Evolutionary conservation across 2,113 vertebrate species (phyloP).

Genomic region (Cinclus mexicanus): DNA sequence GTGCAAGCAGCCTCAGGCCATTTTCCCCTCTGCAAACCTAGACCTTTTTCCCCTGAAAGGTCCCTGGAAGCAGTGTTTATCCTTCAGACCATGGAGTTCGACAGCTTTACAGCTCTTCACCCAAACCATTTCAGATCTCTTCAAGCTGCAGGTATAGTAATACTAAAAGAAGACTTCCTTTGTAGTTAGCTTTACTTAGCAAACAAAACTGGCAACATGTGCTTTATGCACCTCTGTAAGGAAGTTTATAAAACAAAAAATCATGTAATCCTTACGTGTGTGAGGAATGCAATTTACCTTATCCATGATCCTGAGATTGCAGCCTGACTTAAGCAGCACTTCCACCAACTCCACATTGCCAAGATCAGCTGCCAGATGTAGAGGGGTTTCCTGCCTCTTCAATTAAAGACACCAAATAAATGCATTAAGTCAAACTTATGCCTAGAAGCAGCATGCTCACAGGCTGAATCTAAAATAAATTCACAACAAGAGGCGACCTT

Average conservation of each 20-base stretch:
- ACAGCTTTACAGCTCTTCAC: not conserved
- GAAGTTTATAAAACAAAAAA: not conserved
- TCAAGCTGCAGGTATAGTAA: not conserved
- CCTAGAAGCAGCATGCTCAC: not conserved
- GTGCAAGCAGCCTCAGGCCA: not conserved
- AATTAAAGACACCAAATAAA: slow-evolving; percentile 13
- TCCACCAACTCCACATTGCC: slow-evolving; percentile 86
- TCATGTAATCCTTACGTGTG: not conserved
- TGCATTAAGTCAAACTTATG: not conserved
- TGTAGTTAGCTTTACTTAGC: not conserved
- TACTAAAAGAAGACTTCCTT: not conserved
- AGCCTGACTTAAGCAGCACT: slow-evolving; percentile 81
- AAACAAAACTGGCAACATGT: not conserved
- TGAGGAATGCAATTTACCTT: slow-evolving; percentile 70
- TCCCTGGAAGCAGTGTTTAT: not conserved
- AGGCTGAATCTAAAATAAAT: not conserved
- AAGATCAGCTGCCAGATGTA: slow-evolving; percentile 87
- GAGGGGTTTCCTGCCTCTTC: slow-evolving; percentile 84
- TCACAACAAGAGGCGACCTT: not conserved
- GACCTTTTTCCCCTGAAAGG: not conserved
- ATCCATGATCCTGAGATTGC: slow-evolving; percentile 77
- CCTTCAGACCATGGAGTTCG: not conserved
- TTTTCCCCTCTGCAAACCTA: not conserved
- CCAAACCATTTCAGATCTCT: not conserved
- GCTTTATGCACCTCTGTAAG: not conserved